These are phyloP conservation scores for Hirtodrosophila duncani DNA, from an alignment of 2,888 invertebrate genomes.

Conservation along the genomic window DNA sequence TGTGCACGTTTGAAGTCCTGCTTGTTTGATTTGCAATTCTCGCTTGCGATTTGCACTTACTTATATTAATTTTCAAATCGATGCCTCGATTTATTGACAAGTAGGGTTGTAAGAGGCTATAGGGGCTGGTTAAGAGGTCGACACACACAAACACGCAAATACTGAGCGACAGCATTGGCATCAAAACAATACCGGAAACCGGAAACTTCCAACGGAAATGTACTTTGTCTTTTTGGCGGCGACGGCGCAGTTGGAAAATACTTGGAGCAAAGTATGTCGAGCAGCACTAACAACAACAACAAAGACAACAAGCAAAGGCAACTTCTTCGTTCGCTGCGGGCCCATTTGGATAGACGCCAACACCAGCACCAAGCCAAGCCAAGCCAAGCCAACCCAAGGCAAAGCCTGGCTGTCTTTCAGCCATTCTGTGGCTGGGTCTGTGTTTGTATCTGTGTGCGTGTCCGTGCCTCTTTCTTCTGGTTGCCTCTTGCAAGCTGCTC, in stretches of 20 bases:
- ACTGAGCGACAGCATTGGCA: slow-evolving; percentile 30
- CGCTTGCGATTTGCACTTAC: slow-evolving; percentile 46
- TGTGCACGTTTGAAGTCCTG: slow-evolving; percentile 23
- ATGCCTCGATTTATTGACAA: slow-evolving; percentile 40
- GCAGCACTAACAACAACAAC: slow-evolving; percentile 39
- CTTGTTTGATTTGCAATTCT: slow-evolving; percentile 47
- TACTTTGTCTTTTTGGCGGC: slow-evolving; percentile 72
- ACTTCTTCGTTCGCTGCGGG: slow-evolving; percentile 11
- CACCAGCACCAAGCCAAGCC: slow-evolving; percentile 18
- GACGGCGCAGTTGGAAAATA: slow-evolving; percentile 59
- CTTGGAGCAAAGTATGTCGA: slow-evolving; percentile 67
- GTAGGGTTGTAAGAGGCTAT: slow-evolving; percentile 4
- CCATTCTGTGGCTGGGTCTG: not conserved
- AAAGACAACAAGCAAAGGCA: slow-evolving; percentile 15
- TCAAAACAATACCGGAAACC: slow-evolving; percentile 66
- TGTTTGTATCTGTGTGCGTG: slow-evolving; percentile 1
- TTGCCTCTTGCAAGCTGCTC: not conserved
- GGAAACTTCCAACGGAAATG: slow-evolving; percentile 72
- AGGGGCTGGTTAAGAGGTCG: slow-evolving; percentile 9
- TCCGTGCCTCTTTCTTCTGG: slow-evolving; percentile 1
- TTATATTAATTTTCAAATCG: slow-evolving; percentile 52
- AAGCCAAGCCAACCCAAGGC: slow-evolving; percentile 5
- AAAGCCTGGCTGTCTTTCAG: slow-evolving; percentile 29
- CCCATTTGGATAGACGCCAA: slow-evolving; percentile 56
- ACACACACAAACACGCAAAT: slow-evolving; percentile 4